Percentiles rank a stretch among this genome's conserved stretches.
Conservation (phyloP, 2,888 invertebrate genomes). For the Rhimphoctona megacephalus region DNA sequence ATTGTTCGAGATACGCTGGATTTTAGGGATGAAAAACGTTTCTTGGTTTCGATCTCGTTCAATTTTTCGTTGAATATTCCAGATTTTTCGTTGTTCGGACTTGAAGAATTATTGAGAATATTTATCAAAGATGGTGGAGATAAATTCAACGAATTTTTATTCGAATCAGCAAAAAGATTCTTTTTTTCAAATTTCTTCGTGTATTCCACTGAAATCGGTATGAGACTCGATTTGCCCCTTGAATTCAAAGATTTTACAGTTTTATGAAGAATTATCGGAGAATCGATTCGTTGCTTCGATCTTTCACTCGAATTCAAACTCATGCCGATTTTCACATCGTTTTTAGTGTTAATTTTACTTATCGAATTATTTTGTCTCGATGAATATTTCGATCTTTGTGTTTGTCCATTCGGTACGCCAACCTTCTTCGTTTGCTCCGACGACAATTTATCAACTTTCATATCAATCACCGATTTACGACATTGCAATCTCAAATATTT, state of each 20-base stretch:
- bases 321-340: not conserved
- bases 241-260: not conserved
- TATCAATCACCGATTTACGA: constrained; percentile 52
- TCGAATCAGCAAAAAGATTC: not conserved
- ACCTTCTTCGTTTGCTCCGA: constrained; percentile 2
- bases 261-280: constrained; percentile 48
- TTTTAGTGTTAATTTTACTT: not conserved
- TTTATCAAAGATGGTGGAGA: not conserved
- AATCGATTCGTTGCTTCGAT: constrained; percentile 40
- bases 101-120: not conserved
- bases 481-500: constrained; percentile 41
- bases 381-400: constrained; percentile 11
- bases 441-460: constrained; percentile 31
- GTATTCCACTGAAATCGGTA: constrained; percentile 48
- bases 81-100: not conserved
- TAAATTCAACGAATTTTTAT: not conserved
- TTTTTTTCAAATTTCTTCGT: constrained; percentile 19
- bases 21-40: not conserved
- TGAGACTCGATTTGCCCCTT: constrained; percentile 33
- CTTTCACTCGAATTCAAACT: constrained; percentile 1
- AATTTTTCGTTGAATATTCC: not conserved
- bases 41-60: not conserved
- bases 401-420: not conserved
- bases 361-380: not conserved
- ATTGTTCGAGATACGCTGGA: not conserved